Percentiles rank a stretch among this genome's conserved stretches.
Conservation (phyloP, 2,113 vertebrate genomes). For the Rhinoptilus africanus region DNA sequence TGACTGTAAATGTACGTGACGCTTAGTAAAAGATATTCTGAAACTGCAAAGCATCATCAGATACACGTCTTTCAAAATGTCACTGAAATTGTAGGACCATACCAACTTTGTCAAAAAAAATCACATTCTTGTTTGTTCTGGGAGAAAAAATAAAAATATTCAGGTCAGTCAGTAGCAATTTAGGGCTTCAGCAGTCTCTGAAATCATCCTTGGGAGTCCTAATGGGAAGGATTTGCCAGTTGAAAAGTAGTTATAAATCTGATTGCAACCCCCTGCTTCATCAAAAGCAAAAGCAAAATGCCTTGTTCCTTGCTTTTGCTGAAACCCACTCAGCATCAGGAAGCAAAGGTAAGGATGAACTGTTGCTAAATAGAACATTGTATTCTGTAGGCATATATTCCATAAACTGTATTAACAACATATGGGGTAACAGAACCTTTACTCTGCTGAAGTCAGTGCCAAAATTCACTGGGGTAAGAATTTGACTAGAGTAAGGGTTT, state of each 20-base stretch:
- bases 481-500: neutral
- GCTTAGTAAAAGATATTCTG: neutral
- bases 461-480: neutral
- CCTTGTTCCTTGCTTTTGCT: neutral
- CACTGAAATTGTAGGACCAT: neutral
- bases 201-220: neutral
- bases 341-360: neutral
- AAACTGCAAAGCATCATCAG: neutral
- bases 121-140: neutral
- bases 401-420: neutral
- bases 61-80: neutral
- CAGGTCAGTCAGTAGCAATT: neutral
- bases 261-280: neutral
- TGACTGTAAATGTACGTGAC: neutral
- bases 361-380: neutral
- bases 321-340: neutral
- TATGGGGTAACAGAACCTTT: neutral
- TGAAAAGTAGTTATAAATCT: neutral
- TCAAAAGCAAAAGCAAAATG: neutral
- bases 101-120: neutral
- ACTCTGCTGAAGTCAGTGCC: neutral
- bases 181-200: neutral
- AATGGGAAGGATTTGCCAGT: neutral
- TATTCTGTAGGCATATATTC: neutral
- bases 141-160: neutral